These are phyloP conservation scores for Agrotis exclamationis DNA, from an alignment of 2,888 invertebrate species.

Conservation along the genomic window DNA sequence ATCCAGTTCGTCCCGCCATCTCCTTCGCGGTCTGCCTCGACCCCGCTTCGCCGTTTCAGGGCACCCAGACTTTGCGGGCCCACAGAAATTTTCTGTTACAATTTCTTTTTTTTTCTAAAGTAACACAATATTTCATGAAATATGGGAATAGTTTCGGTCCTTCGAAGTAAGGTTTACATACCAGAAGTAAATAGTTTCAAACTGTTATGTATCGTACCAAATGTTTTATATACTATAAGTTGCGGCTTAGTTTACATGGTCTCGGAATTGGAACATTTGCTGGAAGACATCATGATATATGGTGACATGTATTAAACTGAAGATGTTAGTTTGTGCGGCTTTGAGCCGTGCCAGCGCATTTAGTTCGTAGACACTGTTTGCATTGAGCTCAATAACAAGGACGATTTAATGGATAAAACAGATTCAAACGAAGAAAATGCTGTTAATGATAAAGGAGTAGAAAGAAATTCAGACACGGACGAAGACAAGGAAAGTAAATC, in stretches of 20 bases:
- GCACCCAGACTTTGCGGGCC: too few relatives aligned
- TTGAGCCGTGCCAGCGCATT: constrained; percentile 47
- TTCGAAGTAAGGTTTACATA: background rate
- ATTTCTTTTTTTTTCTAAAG: background rate
- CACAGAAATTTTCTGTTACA: too few relatives aligned
- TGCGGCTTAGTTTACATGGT: constrained; percentile 51
- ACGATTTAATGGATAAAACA: constrained; percentile 24
- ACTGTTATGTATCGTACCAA: constrained; percentile 26
- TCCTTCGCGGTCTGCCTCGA: too few relatives aligned
- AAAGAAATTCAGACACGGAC: background rate
- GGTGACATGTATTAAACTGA: constrained; percentile 61
- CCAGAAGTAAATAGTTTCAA: constrained; percentile 19
- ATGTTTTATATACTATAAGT: constrained; percentile 48
- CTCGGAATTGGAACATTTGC: constrained; percentile 57
- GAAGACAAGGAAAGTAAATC: background rate
- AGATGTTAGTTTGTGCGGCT: constrained; percentile 61
- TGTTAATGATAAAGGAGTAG: background rate
- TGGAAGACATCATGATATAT: constrained; percentile 61
- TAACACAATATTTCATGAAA: background rate
- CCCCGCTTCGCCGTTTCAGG: too few relatives aligned
- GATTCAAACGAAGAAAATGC: background rate
- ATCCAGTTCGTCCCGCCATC: too few relatives aligned
- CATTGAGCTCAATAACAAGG: constrained; percentile 18
- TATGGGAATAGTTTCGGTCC: background rate
- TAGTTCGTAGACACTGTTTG: constrained; percentile 34